Conservation (phyloP, 2,888 invertebrate species). For the Eumacrocentrus americanus region DNA sequence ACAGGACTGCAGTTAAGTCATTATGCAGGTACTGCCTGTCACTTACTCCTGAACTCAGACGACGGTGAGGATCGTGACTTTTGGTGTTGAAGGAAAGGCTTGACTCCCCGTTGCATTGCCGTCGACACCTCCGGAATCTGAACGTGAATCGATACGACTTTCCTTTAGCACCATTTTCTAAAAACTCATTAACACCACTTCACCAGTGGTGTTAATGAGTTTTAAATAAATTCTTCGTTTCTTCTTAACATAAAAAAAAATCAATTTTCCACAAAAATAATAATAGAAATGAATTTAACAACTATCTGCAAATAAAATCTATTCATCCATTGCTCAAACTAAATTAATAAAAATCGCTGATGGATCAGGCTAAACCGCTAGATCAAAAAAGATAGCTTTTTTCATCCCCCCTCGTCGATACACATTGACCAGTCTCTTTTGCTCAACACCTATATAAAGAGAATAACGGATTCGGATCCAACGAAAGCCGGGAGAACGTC, state of each 20-base stretch:
- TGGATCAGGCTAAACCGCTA: neutral
- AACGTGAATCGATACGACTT: conserved; percentile 35
- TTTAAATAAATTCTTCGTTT: too few species aligned
- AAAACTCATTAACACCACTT: too few species aligned
- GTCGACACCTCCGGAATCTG: conserved; percentile 30
- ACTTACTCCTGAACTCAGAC: conserved; percentile 43
- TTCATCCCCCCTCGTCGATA: neutral
- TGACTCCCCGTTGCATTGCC: too few species aligned
- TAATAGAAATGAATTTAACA: too few species aligned
- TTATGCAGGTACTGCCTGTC: conserved; percentile 52
- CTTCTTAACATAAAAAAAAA: too few species aligned
- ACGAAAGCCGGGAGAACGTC: conserved; percentile 5
- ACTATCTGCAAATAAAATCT: too few species aligned
- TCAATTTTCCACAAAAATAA: too few species aligned
- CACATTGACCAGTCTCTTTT: neutral
- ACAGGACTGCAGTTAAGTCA: conserved; percentile 50
- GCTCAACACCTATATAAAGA: conserved; percentile 1
- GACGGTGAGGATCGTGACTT: conserved; percentile 41
- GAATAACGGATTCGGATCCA: conserved; percentile 1
- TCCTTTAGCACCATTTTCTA: too few species aligned
- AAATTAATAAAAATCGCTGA: too few species aligned
- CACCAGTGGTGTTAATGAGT: too few species aligned
- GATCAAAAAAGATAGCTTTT: conserved; percentile 1
- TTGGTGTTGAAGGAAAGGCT: conserved; percentile 15
- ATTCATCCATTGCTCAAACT: too few species aligned